Conservation (phyloP, 2,888 invertebrate genomes). For the Cyclophora punctaria region DNA sequence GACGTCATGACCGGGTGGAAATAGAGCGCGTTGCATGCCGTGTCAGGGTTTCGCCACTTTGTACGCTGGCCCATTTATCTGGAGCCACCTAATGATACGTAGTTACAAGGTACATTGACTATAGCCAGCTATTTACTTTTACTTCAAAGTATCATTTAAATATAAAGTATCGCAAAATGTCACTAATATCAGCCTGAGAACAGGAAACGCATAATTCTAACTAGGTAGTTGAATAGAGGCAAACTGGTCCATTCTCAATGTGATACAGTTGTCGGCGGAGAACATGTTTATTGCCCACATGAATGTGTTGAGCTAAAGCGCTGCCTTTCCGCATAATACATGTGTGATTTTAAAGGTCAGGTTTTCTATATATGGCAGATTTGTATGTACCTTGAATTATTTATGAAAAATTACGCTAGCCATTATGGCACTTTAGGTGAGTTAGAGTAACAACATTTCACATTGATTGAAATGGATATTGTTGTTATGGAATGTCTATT, state of each 20-base stretch:
- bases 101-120: not conserved
- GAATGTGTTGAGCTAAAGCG: constrained; percentile 13
- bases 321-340: constrained; percentile 21
- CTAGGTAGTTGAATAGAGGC: constrained; percentile 28
- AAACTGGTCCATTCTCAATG: constrained; percentile 30
- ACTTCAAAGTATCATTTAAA: not conserved
- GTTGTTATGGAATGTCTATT: too few species aligned
- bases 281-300: constrained; percentile 11
- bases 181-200: constrained; percentile 20
- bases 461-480: too few species aligned
- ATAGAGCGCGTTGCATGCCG: constrained; percentile 52
- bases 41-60: constrained; percentile 40
- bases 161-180: constrained; percentile 12
- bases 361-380: constrained; percentile 9
- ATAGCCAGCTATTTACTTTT: not conserved
- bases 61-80: constrained; percentile 10
- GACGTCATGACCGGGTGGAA: constrained; percentile 63
- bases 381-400: not conserved
- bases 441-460: too few species aligned
- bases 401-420: not conserved
- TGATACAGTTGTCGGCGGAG: constrained; percentile 20
- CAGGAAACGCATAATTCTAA: constrained; percentile 33
- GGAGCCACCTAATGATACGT: constrained; percentile 5
- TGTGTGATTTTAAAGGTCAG: constrained; percentile 15
- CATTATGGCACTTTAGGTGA: constrained; percentile 4